phyloP scores from a whole-genome alignment of 1,140 invertebrate species.

The Drosophila bocqueti region DNA sequence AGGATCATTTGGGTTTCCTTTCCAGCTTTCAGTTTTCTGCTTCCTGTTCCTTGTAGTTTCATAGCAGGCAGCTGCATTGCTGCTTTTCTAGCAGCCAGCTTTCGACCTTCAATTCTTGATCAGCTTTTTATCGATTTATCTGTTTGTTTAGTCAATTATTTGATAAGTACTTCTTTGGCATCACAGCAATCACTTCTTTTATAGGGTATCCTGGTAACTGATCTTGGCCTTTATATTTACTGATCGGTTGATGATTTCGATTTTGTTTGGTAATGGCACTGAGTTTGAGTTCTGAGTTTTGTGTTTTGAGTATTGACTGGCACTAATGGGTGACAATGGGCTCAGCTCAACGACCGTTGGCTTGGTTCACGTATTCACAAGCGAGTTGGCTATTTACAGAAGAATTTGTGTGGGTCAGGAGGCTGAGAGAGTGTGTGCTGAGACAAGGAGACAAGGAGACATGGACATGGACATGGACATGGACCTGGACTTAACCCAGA shows the following conservation, averaged over 20 bases:
- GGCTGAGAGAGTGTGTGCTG: constrained; percentile 29
- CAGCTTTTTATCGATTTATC: background rate
- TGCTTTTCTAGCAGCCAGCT: constrained; percentile 1
- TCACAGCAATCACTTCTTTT: no score
- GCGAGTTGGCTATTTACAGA: constrained; percentile 44
- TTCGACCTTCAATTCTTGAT: background rate
- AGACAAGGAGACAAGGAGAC: constrained; percentile 17
- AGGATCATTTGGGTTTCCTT: constrained; percentile 5
- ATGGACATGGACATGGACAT: constrained; percentile 30
- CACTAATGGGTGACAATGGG: constrained; percentile 26
- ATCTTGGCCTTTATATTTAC: background rate
- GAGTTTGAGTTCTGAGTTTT: constrained; percentile 10
- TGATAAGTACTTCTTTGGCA: background rate
- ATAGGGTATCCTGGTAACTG: background rate
- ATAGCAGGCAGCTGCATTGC: background rate
- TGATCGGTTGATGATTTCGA: constrained; percentile 20
- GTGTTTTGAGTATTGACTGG: constrained; percentile 3
- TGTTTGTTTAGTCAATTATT: background rate
- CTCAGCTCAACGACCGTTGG: constrained; percentile 5
- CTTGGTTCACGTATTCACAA: constrained; percentile 41
- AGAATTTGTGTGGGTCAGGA: constrained; percentile 6
- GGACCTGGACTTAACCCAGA: constrained; percentile 12
- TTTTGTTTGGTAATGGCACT: constrained; percentile 17
- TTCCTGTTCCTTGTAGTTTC: background rate
- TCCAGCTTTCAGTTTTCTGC: background rate